Evolutionary conservation across 2,797 vertebrate species (phyloP).

Genomic region (Euthynnus affinis): DNA sequence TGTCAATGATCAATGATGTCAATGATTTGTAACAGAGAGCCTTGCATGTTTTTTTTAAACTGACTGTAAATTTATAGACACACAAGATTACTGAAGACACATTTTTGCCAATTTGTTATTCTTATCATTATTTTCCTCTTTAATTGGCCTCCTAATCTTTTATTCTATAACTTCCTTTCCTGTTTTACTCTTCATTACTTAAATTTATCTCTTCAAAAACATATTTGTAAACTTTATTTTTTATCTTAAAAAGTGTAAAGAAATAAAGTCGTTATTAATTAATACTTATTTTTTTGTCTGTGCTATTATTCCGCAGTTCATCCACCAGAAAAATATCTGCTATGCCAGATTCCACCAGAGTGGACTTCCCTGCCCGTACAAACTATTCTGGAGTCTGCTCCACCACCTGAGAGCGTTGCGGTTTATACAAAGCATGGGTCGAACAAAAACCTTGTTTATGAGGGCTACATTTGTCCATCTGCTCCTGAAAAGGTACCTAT

Average conservation of each 20-base stretch:
- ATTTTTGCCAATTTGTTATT: too few species aligned
- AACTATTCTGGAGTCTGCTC: rapidly evolving
- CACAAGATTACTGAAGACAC: too few species aligned
- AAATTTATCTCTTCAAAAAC: too few species aligned
- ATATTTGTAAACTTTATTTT: neutral
- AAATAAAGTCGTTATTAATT: neutral
- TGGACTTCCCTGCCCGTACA: slow-evolving; percentile 19
- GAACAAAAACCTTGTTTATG: neutral
- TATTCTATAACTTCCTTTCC: neutral
- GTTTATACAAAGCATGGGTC: neutral
- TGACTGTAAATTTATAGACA: too few species aligned
- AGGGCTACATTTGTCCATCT: slow-evolving; percentile 17
- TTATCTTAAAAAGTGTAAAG: neutral
- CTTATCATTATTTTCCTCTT: neutral
- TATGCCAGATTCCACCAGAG: neutral
- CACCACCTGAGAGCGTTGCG: neutral
- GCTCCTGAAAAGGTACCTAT: rapidly evolving
- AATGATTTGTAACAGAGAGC: too few species aligned
- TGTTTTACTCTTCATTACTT: neutral
- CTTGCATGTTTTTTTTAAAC: too few species aligned
- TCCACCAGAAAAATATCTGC: neutral
- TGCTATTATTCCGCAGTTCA: neutral
- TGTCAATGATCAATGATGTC: too few species aligned
- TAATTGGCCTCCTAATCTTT: neutral
- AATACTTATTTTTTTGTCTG: neutral